Conservation (phyloP, 2,888 invertebrate genomes). For the Cataglyphis altisquamis region DNA sequence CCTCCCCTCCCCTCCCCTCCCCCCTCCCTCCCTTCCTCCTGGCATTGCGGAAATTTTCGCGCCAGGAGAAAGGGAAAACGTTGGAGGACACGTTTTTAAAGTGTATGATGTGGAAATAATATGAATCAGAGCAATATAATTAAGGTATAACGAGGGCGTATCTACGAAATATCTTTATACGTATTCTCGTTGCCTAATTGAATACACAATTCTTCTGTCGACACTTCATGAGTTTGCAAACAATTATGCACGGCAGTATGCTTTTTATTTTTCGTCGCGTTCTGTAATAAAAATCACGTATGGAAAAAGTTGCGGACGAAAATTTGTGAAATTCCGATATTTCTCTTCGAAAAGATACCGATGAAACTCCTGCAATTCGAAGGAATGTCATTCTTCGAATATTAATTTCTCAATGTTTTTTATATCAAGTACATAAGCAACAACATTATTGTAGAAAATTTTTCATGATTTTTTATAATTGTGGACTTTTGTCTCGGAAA, state of each 20-base stretch:
- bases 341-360: neutral
- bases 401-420: neutral
- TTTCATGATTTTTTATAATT: neutral
- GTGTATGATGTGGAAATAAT: neutral
- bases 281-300: neutral
- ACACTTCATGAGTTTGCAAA: neutral
- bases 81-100: neutral
- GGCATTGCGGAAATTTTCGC: conserved; percentile 42
- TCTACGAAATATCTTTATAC: neutral
- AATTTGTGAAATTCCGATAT: conserved; percentile 13
- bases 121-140: neutral
- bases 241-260: neutral
- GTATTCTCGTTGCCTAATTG: neutral
- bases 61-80: neutral
- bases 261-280: neutral
- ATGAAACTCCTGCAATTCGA: neutral
- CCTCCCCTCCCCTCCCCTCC: conserved; percentile 12
- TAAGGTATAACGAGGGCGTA: conserved; percentile 19
- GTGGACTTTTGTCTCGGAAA: neutral
- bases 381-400: neutral
- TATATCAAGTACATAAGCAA: neutral
- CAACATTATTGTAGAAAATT: neutral
- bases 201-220: neutral
- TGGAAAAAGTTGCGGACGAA: neutral
- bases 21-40: conserved; percentile 41